Evolutionary conservation across 2,113 vertebrate species (phyloP).

Genomic region (Urocynchramus pylzowi): DNA sequence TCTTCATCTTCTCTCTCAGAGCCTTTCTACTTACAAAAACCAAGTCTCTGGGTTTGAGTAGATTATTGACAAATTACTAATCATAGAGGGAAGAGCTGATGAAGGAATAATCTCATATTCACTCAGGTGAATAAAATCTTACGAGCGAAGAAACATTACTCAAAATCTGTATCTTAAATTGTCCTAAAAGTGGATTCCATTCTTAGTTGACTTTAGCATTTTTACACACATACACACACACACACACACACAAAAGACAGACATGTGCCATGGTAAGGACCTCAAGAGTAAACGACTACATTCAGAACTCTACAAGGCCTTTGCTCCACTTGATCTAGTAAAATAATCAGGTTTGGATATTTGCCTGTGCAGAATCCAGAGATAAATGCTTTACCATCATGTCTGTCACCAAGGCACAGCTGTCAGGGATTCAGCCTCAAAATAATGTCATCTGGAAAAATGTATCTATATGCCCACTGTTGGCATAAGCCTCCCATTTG

Average conservation of each 20-base stretch:
- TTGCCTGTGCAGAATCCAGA: neutral
- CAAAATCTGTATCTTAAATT: neutral
- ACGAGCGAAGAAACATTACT: neutral
- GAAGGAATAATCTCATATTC: neutral
- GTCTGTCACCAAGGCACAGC: neutral
- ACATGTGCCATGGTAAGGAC: fast-evolving
- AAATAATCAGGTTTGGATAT: slow-evolving; percentile 20
- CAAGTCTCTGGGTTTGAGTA: neutral
- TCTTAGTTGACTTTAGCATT: neutral
- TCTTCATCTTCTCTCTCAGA: neutral
- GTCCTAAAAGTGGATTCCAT: neutral
- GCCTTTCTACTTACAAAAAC: neutral
- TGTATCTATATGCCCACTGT: neutral
- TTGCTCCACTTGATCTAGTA: neutral
- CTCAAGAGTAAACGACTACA: neutral
- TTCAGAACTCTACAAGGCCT: neutral
- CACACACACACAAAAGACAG: fast-evolving
- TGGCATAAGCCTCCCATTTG: neutral
- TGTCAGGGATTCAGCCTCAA: neutral
- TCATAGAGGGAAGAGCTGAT: neutral
- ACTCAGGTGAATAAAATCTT: neutral
- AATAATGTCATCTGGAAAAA: neutral
- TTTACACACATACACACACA: neutral
- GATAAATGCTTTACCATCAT: neutral
- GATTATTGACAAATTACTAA: neutral